Percentiles rank a stretch among this genome's conserved stretches.
These are phyloP conservation scores for Miltochrista miniata DNA, from an alignment of 2,888 invertebrate species.

Conservation along the genomic window DNA sequence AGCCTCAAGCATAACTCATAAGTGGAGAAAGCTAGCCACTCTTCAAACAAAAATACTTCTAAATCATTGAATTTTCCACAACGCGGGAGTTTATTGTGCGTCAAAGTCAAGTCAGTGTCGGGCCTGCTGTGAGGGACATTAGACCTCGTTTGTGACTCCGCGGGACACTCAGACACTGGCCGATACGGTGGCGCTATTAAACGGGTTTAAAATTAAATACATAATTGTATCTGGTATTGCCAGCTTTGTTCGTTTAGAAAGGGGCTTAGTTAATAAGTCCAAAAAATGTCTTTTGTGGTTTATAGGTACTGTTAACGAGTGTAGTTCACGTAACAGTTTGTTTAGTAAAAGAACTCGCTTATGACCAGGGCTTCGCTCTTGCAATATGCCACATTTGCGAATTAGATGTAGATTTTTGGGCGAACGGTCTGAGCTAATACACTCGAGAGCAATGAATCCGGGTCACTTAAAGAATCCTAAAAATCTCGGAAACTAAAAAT, in stretches of 20 bases:
- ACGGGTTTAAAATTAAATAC: slow-evolving; percentile 22
- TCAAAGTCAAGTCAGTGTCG: slow-evolving; percentile 24
- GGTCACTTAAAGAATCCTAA: no score
- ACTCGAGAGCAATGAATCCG: no score
- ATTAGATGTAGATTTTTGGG: no score
- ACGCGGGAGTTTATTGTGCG: slow-evolving; percentile 33
- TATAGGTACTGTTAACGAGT: not conserved
- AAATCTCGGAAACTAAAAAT: no score
- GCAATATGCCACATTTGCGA: no score
- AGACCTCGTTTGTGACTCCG: slow-evolving; percentile 12
- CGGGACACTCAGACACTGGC: slow-evolving; percentile 17
- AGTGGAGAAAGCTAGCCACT: slow-evolving; percentile 27
- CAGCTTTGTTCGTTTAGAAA: not conserved
- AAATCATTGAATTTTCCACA: slow-evolving; percentile 30
- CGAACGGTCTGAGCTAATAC: no score
- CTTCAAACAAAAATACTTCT: slow-evolving; percentile 19
- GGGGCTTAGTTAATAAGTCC: not conserved
- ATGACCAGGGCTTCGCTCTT: no score
- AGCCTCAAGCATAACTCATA: no score
- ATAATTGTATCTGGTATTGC: slow-evolving; percentile 17
- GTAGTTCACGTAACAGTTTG: not conserved
- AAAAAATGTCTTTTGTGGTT: slow-evolving; percentile 1
- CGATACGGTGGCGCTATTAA: slow-evolving; percentile 20
- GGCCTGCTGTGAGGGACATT: slow-evolving; percentile 26
- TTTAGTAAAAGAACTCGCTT: not conserved